Percentiles rank a stretch among this genome's conserved stretches.
These are phyloP conservation scores for Argyra leucocephala DNA, from an alignment of 2,888 invertebrate species.

Conservation along the genomic window DNA sequence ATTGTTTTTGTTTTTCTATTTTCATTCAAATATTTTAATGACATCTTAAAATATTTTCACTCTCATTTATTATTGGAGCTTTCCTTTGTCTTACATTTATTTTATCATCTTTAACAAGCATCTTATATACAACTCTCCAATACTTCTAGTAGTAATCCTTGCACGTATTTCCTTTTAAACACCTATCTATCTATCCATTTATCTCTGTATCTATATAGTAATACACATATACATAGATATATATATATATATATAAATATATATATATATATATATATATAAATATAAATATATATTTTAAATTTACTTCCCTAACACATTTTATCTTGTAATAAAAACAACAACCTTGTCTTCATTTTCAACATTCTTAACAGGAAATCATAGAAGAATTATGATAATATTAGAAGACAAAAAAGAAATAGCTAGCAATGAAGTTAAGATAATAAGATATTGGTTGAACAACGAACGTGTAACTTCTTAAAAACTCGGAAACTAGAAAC, in stretches of 20 bases:
- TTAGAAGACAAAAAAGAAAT: too few species aligned
- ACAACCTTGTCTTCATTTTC: background rate
- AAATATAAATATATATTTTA: background rate
- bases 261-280: too few species aligned
- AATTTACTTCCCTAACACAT: background rate
- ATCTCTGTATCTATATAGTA: too few species aligned
- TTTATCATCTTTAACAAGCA: background rate
- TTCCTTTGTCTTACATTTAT: background rate
- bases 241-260: too few species aligned
- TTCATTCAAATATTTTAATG: background rate
- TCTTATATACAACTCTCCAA: background rate
- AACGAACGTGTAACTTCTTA: too few species aligned
- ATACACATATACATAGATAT: too few species aligned
- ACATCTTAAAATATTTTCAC: background rate
- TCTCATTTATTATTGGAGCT: background rate
- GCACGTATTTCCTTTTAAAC: slow-evolving; percentile 4
- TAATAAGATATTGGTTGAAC: too few species aligned
- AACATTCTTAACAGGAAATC: background rate
- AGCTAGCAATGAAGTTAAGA: too few species aligned
- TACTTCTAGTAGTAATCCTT: background rate
- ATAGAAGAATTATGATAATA: background rate
- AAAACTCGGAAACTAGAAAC: too few species aligned
- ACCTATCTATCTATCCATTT: background rate
- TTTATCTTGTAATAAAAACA: background rate
- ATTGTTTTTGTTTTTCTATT: background rate